Evolutionary conservation across 2,888 invertebrate genomes (phyloP), one percentile per base, ranked within the genome.

Genomic region (Lysandra bellargus): DNA sequence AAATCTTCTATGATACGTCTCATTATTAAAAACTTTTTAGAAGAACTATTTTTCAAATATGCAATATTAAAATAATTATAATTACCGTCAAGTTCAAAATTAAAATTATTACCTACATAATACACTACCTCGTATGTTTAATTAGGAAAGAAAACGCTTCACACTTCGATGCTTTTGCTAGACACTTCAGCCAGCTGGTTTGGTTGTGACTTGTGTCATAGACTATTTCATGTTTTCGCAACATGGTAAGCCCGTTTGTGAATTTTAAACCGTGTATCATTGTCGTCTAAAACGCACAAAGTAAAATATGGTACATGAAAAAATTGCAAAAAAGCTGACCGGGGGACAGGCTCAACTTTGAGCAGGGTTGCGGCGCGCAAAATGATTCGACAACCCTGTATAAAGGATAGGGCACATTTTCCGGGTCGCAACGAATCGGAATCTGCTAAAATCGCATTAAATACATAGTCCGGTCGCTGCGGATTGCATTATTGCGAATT

Each of bases 181-280:
- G 49, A 49, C 49, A 9, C 49, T 49, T 49, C 49, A 49, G 30
- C 14, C 33, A 33, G 33, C 17, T 33, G 33, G 69, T 69, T 69
- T 23, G 30, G 23, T 37, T 69, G 33, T 69, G 30, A 37, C 14
- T 37, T 69, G 33, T 69, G 30, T 69, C 14, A 37, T 37, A 37
- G 6, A 69, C 14, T 12, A 33, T 64, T 64, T 64, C 12, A 64
- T 17, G 17, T 57, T 17, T 53, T 17, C 61, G 61, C 30, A 64
- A 69, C 69, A 33, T 33, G 33, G 4, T 69, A 69, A 69, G 0
- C 33, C n/a, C 44, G 40, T 44, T 44, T 74, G 74, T 74, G 74
- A 44, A 73, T 73, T 73, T 73, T 73, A 73, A 74, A 44, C 74
- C 74, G 74, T 74, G 23, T 74, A 12, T 44, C 74, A 73, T 73